Conservation (phyloP, 2,113 vertebrate species). For the Zingel zingel region DNA sequence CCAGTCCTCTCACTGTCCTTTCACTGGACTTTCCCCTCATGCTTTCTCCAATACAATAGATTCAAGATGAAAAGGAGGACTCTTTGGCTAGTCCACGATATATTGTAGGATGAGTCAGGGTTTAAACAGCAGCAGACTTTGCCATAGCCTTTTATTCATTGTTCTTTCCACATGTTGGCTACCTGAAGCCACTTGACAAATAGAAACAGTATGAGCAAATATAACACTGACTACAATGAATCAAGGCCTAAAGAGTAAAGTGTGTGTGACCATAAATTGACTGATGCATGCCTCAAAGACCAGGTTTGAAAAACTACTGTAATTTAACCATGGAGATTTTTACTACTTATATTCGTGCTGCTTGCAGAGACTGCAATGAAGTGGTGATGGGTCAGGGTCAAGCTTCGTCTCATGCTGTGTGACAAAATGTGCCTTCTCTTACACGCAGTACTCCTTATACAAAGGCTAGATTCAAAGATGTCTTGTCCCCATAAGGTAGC, state of each 20-base stretch:
- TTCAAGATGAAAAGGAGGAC: slow-evolving; percentile 36
- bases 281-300: neutral
- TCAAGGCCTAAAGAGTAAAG: neutral
- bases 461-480: neutral
- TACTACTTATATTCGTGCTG: neutral
- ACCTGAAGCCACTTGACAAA: neutral
- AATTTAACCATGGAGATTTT: slow-evolving; percentile 1
- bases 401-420: neutral
- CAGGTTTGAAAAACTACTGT: neutral
- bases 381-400: neutral
- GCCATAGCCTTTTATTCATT: neutral
- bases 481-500: neutral
- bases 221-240: neutral
- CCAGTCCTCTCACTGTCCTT: slow-evolving; percentile 45
- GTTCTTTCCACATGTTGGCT: neutral
- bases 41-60: slow-evolving; percentile 19
- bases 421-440: neutral
- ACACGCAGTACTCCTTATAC: neutral
- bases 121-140: neutral
- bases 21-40: slow-evolving; percentile 58
- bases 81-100: slow-evolving; percentile 10
- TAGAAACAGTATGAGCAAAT: neutral
- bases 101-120: slow-evolving; percentile 9
- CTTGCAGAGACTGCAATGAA: neutral
- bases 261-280: neutral